Conservation (phyloP, 2,888 invertebrate genomes). For the Erynnis tages region DNA sequence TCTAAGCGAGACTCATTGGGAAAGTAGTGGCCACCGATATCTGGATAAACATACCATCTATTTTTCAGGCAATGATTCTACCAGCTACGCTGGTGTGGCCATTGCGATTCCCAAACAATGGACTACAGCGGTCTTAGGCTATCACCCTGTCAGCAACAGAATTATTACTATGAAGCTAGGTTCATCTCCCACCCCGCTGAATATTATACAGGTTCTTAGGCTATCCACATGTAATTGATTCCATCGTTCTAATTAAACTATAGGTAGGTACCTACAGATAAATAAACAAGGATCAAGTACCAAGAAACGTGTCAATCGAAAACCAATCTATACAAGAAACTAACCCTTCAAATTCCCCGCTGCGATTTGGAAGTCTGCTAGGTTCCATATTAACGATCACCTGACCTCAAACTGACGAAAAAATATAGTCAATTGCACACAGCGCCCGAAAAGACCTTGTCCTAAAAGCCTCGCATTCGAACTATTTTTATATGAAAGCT, state of each 20-base stretch:
- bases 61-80: constrained; percentile 25
- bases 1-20: constrained; percentile 33
- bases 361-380: not conserved
- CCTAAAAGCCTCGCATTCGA: constrained; percentile 21
- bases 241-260: too few species aligned
- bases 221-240: too few species aligned
- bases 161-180: constrained; percentile 24
- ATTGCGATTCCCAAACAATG: constrained; percentile 18
- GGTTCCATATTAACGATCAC: constrained; percentile 8
- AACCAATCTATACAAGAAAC: too few species aligned
- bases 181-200: constrained; percentile 23
- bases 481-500: too few species aligned
- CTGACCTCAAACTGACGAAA: constrained; percentile 25
- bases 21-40: constrained; percentile 28
- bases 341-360: not conserved
- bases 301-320: too few species aligned
- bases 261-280: too few species aligned
- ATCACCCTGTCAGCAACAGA: constrained; percentile 24
- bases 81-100: constrained; percentile 27
- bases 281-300: too few species aligned
- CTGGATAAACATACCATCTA: constrained; percentile 26
- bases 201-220: constrained; percentile 25
- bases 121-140: constrained; percentile 23
- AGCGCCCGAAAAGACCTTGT: constrained; percentile 23
- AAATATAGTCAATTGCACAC: constrained; percentile 20